Evolutionary conservation across 1,140 invertebrate species (phyloP), one percentile per base, ranked within the genome.

Genomic region (Zaprionus gabonicus): DNA sequence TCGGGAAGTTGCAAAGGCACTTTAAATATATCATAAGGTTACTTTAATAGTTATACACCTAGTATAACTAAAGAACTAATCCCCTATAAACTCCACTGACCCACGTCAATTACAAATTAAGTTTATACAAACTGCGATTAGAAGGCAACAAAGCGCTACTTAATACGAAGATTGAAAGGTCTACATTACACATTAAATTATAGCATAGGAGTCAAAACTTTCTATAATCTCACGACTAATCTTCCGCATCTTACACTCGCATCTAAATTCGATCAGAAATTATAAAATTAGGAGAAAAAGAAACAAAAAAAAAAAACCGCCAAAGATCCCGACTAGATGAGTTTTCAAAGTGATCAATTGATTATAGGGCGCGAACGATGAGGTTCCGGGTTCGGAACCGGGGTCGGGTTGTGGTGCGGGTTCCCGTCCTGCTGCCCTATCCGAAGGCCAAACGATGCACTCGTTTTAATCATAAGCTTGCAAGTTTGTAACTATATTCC

Each of bases 401-500:
- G 46, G 9, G 1, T 49, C 15, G 38, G 41, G 41, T 2, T 17
- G 6, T n/a, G 41, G 41, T 7, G 2, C 6, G 6, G 41, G 6
- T 3, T 46, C 7, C 15, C 5, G 15, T 34, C 9, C 15, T 15
- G 38, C 15, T 41, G 38, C 38, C 38, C n/a, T 41, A 49, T n/a
- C 17, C 44, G 44, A 20, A 20, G 44, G 44, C 44, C 44, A 49
- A 49, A 49, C 20, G 44, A 49, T 49, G n/a, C 44, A 49, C 46
- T 51, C 46, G 20, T 51, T 51, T 51, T 51, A 51, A 25, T 51
- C 46, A 51, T 51, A 51, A 51, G 46, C 46, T 51, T 23, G 46
- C 46, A 51, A 51, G 46, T 51, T 51, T 51, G 46, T 51, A 51
- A 51, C 46, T 51, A 51, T 51, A 51, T 51, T 51, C 46, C 46